phyloP scores from a whole-genome alignment of 2,113 vertebrate species.

The Scomber scombrus region DNA sequence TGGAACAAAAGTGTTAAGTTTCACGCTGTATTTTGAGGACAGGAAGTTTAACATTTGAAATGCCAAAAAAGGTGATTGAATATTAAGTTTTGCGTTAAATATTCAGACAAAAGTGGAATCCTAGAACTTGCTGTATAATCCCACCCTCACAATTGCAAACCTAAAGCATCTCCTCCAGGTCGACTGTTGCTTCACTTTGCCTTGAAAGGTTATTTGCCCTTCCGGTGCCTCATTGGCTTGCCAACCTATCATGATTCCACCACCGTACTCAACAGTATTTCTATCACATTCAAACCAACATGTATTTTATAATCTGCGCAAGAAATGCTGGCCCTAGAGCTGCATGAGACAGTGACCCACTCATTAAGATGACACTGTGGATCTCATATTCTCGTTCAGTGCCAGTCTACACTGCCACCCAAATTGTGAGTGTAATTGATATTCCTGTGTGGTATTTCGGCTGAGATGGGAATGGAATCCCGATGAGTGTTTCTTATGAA shows the following conservation, averaged over 20 bases:
- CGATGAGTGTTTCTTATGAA: conserved; percentile 81
- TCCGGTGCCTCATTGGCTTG: neutral
- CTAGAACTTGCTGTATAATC: neutral
- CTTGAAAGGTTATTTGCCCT: conserved; percentile 43
- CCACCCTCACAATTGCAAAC: neutral
- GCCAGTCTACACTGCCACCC: conserved; percentile 59
- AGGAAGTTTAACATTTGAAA: neutral
- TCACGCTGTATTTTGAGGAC: neutral
- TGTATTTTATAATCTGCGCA: conserved; percentile 50
- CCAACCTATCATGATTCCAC: conserved; percentile 30
- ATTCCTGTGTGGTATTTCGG: conserved; percentile 76
- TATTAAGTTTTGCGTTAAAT: conserved; percentile 38
- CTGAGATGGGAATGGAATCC: conserved; percentile 75
- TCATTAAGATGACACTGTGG: conserved; percentile 57
- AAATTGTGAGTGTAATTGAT: conserved; percentile 78
- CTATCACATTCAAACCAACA: conserved; percentile 17
- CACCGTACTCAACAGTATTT: conserved; percentile 15
- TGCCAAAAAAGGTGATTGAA: conserved; percentile 14
- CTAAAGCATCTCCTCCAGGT: conserved; percentile 10
- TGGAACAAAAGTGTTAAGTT: neutral
- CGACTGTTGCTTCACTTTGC: conserved; percentile 6
- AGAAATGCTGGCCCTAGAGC: conserved; percentile 21
- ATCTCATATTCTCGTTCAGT: conserved; percentile 51
- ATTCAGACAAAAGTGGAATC: conserved; percentile 31
- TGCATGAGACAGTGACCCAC: conserved; percentile 58